These are phyloP conservation scores for Erethizon dorsatum DNA, from an alignment of 2,797 vertebrate genomes.

Conservation along the genomic window DNA sequence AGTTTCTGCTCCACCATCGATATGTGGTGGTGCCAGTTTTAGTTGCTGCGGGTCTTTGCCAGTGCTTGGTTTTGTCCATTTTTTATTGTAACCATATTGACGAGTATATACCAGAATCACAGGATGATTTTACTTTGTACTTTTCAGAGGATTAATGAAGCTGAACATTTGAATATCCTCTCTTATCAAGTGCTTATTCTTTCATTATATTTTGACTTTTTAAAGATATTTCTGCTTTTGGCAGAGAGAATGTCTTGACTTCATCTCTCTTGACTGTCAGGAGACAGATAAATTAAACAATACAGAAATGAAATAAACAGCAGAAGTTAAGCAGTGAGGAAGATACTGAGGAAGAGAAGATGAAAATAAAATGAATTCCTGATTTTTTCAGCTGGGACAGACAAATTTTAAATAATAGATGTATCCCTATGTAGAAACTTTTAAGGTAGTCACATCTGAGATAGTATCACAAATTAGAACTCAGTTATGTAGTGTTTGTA, in stretches of 20 bases:
- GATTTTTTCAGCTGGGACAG: neutral
- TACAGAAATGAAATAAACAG: slow-evolving; percentile 26
- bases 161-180: neutral
- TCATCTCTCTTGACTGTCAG: neutral
- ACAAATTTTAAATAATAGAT: slow-evolving; percentile 21
- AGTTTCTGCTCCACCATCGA: neutral
- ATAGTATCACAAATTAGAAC: neutral
- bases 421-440: neutral
- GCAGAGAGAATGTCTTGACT: slow-evolving; percentile 30
- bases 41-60: neutral
- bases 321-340: neutral
- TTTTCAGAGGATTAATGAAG: slow-evolving; percentile 43
- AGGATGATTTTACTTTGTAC: neutral
- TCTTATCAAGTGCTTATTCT: neutral
- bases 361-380: neutral
- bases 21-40: neutral
- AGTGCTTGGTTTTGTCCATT: neutral
- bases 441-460: neutral
- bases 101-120: neutral
- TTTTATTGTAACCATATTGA: neutral
- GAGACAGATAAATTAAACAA: slow-evolving; percentile 32
- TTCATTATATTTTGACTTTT: slow-evolving; percentile 69
- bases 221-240: slow-evolving; percentile 42
- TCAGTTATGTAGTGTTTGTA: neutral
- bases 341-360: neutral